Conservation (phyloP, 2,797 vertebrate species). For the Cyclura pinguis region DNA sequence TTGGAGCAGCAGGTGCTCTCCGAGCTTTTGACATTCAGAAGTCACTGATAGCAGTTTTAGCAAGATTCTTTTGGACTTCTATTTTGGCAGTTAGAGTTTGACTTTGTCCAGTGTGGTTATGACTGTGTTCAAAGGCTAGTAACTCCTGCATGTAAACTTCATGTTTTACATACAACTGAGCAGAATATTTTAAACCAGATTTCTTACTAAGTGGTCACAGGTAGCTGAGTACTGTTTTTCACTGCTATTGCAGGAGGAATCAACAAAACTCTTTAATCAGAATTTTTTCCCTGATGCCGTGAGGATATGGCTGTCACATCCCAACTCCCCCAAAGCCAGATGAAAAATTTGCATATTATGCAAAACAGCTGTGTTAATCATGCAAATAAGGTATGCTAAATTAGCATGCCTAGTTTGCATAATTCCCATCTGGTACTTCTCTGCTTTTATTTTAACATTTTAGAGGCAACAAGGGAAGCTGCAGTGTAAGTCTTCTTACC, state of each 20-base stretch:
- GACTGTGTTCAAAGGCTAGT: too few relatives aligned
- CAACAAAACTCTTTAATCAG: constrained; percentile 31
- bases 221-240: background rate
- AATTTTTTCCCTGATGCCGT: constrained; percentile 21
- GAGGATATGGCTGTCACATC: constrained; percentile 40
- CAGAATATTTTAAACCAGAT: constrained; percentile 1
- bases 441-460: constrained; percentile 29
- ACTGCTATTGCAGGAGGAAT: background rate
- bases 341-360: constrained; percentile 47
- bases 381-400: constrained; percentile 41
- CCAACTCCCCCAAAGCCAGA: constrained; percentile 43
- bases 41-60: too few relatives aligned
- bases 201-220: background rate
- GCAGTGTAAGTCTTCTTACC: constrained; percentile 4
- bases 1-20: background rate
- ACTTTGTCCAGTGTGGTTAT: too few relatives aligned
- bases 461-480: constrained; percentile 13
- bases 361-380: constrained; percentile 45
- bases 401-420: constrained; percentile 45
- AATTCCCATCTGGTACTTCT: constrained; percentile 42
- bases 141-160: background rate
- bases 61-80: too few relatives aligned
- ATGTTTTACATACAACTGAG: background rate
- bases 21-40: background rate
- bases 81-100: too few relatives aligned